Base-by-base conservation (phyloP, 2,797 vertebrate genomes). In the Phataginus tricuspis region DNA sequence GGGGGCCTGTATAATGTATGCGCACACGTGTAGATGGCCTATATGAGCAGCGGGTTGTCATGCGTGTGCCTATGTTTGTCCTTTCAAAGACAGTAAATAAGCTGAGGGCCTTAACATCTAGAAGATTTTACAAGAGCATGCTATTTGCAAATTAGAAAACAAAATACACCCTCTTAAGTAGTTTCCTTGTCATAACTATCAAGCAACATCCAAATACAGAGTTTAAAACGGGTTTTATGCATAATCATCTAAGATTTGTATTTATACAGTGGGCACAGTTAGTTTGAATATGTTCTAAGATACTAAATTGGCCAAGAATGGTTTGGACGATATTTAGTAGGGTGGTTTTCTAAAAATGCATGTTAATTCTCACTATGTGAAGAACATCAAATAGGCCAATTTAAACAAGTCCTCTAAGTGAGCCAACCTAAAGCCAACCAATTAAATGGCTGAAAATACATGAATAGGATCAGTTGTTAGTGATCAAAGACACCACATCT, bases 21-120 rank as follows among this genome's bases (percentile, higher is more conserved):
- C n/a, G 31, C 2, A 7, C 23, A 25, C 5, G 18, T 2, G 4
- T 5, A 1, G 23, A 1, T 0, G 1, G 59, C 66, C 77, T 12
- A 0, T 12, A 0, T 29, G 71, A 55, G 7, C 55, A 59, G 27
- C 2, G 10, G n/a, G 31, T 1, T 18, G 42, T 27, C 34, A 11
- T 18, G 3, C 0, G 25, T 2, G 4, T 57, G 4, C 78, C 72
- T 55, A 21, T 45, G 63, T 61, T 61, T 57, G 31, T 74, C 13
- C 53, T 59, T 51, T 25, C 59, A 68, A 74, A 53, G 34, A 53
- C 37, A 84, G 37, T 29, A 45, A 71, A 37, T 34, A 57, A 15
- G 53, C 49, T 16, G 23, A 5, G 37, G 51, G 4, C 19, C 71
- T 71, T 83, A n/a, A 66, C 11, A 31, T 7, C 21, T 8, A 42